Evolutionary conservation across 2,113 vertebrate species (phyloP).

Genomic region (Charina bottae): DNA sequence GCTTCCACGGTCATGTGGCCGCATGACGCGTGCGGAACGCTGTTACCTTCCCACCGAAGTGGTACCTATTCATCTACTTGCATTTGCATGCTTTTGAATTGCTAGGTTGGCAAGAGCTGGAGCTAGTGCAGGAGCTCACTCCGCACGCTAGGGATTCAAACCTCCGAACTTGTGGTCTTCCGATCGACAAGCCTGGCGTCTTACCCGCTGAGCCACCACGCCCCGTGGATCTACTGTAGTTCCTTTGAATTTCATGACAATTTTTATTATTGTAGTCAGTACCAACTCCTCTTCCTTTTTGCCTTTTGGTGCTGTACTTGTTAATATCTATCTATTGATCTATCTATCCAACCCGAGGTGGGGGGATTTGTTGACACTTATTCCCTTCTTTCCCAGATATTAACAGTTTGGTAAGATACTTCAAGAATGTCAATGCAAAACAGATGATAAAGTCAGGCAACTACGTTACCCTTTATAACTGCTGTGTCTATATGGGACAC

Average conservation of each 20-base stretch:
- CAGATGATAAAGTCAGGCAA: neutral
- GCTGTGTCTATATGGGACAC: too few species aligned
- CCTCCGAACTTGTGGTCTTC: too few species aligned
- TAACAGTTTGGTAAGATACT: neutral
- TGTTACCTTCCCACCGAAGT: too few species aligned
- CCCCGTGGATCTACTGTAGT: neutral
- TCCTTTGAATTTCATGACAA: neutral
- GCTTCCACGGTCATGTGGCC: too few species aligned
- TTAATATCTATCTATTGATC: neutral
- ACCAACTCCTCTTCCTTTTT: slow-evolving; percentile 11
- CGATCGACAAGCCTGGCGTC: too few species aligned
- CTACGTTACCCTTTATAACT: neutral
- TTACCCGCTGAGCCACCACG: too few species aligned
- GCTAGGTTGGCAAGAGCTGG: too few species aligned
- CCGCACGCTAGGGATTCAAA: too few species aligned
- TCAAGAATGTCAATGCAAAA: slow-evolving; percentile 10
- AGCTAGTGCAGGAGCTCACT: too few species aligned
- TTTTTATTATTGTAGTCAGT: slow-evolving; percentile 2
- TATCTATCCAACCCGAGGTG: neutral
- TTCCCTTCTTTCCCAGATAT: slow-evolving; percentile 14
- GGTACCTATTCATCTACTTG: too few species aligned
- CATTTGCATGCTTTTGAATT: too few species aligned
- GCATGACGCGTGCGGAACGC: too few species aligned
- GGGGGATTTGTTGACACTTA: neutral
- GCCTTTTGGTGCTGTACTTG: neutral